Conservation (phyloP, 2,113 vertebrate species). For the Okapia johnstoni region DNA sequence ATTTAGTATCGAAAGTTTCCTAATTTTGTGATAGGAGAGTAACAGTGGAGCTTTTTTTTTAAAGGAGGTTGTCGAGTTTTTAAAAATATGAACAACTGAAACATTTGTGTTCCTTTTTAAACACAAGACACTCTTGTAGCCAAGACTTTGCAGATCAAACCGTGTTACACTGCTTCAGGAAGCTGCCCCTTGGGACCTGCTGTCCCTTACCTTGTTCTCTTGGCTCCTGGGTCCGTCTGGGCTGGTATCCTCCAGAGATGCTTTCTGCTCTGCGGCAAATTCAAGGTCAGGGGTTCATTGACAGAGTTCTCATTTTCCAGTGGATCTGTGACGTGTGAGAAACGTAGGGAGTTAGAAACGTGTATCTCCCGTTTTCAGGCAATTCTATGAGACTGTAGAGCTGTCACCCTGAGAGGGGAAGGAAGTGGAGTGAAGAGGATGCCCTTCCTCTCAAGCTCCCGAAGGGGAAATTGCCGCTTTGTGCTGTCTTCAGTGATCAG, state of each 20-base stretch:
- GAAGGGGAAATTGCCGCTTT: too few species aligned
- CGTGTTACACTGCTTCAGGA: accelerated
- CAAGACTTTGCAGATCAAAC: accelerated
- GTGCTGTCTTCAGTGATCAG: not conserved
- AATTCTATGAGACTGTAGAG: not conserved
- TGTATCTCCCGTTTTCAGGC: not conserved
- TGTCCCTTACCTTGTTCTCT: constrained; percentile 33
- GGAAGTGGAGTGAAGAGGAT: not conserved
- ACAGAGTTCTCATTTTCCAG: constrained; percentile 48
- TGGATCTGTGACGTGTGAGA: constrained; percentile 66
- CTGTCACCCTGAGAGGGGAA: not conserved
- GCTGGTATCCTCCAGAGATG: constrained; percentile 11
- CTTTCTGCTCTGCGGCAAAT: not conserved
- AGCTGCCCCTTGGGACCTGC: not conserved
- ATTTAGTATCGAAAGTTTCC: not conserved
- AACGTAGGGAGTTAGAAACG: constrained; percentile 28
- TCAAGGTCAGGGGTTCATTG: constrained; percentile 54
- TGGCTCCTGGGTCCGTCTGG: not conserved
- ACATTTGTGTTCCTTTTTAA: not conserved
- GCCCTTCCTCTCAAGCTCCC: accelerated
- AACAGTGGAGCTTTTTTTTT: not conserved
- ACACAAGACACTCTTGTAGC: not conserved
- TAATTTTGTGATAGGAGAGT: not conserved
- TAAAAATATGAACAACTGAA: not conserved
- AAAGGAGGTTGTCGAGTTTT: not conserved